Percentiles rank a stretch among this genome's conserved stretches.
Evolutionary conservation across 2,113 vertebrate genomes (phyloP).

Genomic region (Daphoenositta chrysoptera): DNA sequence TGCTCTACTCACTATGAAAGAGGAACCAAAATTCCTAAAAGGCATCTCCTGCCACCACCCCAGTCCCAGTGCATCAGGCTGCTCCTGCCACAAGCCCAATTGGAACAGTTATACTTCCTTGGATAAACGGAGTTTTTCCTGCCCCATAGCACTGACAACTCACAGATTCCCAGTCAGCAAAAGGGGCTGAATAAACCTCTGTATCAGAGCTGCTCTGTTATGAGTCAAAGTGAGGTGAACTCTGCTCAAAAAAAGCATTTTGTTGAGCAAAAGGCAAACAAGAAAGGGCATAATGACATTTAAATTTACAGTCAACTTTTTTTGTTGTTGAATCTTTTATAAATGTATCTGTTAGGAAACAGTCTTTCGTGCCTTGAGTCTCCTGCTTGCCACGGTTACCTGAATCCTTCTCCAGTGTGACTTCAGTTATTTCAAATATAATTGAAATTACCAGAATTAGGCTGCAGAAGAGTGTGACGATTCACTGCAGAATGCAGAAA

Average conservation of each 20-base stretch:
- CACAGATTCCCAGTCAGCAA: neutral
- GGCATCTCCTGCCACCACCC: neutral
- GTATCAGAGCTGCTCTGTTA: rapidly evolving
- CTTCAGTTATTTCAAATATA: neutral
- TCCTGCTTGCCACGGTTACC: neutral
- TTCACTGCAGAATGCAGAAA: neutral
- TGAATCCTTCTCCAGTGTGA: neutral
- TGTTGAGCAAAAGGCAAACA: neutral
- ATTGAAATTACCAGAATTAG: neutral
- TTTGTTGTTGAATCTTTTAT: neutral
- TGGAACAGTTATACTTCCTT: neutral
- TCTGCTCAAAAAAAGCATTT: neutral
- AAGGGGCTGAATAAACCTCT: neutral
- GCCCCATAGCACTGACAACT: rapidly evolving
- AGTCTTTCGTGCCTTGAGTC: neutral
- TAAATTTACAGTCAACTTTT: neutral
- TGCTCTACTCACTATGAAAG: neutral
- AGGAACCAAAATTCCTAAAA: neutral
- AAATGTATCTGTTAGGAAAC: neutral
- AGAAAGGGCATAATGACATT: neutral
- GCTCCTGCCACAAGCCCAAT: neutral
- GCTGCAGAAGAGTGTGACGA: neutral
- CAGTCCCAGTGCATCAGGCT: neutral
- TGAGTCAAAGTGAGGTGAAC: neutral
- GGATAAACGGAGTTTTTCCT: neutral